Evolutionary conservation across 2,797 vertebrate species (phyloP).

Genomic region (Rallus crepitans): DNA sequence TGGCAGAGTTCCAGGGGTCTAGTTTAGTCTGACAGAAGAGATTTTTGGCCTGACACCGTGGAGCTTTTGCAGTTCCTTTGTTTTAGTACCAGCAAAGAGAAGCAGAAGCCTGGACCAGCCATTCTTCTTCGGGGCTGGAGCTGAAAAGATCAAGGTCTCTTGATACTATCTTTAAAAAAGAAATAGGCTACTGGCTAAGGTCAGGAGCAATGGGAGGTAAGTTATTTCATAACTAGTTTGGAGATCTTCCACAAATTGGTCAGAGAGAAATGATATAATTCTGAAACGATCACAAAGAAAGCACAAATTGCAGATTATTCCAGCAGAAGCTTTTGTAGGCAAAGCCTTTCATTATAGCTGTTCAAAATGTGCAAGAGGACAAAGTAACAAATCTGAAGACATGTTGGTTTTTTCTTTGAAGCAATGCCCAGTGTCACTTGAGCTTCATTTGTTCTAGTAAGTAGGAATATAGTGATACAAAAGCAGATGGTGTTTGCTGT

Average conservation of each 20-base stretch:
- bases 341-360: background rate
- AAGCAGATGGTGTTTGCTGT: constrained; percentile 47
- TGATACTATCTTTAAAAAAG: constrained; percentile 1
- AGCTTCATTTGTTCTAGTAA: constrained; percentile 25
- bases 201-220: background rate
- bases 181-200: background rate
- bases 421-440: background rate
- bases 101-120: background rate
- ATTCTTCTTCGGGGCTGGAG: background rate
- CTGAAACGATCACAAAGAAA: background rate
- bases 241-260: background rate
- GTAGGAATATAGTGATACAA: constrained; percentile 4
- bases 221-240: constrained; percentile 2
- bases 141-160: background rate
- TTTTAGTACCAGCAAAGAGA: background rate
- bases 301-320: background rate
- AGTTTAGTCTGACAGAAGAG: background rate
- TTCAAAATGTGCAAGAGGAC: background rate
- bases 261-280: background rate
- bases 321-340: background rate
- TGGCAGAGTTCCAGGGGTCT: constrained; percentile 4
- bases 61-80: background rate
- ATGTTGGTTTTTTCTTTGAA: background rate
- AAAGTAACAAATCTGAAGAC: constrained; percentile 2
- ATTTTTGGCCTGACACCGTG: background rate